Evolutionary conservation across 1,140 invertebrate species (phyloP).

Genomic region (Cardiocondyla obscurior): DNA sequence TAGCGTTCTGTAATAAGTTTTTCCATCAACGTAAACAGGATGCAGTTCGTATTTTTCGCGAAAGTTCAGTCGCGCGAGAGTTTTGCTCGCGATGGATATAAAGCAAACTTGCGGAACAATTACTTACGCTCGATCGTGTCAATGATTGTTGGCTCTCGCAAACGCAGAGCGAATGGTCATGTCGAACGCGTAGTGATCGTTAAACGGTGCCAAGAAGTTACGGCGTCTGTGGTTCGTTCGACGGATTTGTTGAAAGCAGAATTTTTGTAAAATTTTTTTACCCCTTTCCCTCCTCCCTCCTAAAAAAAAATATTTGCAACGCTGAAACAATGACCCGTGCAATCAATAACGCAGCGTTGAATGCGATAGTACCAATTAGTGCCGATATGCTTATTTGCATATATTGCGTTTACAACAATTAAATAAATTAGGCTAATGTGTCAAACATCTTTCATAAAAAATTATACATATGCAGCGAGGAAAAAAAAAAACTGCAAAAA

Average conservation of each 20-base stretch:
- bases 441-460: background rate
- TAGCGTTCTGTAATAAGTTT: slow-evolving; percentile 16
- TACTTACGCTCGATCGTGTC: slow-evolving; percentile 46
- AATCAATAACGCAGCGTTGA: background rate
- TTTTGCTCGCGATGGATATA: slow-evolving; percentile 23
- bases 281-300: no score
- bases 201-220: slow-evolving; percentile 47
- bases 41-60: slow-evolving; percentile 32
- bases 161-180: slow-evolving; percentile 12
- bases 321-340: background rate
- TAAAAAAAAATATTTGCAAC: slow-evolving; percentile 11
- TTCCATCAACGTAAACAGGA: slow-evolving; percentile 26
- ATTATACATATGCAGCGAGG: background rate
- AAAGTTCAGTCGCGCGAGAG: slow-evolving; percentile 27
- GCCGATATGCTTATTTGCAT: background rate
- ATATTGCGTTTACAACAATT: no score
- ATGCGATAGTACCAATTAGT: background rate
- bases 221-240: background rate
- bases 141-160: slow-evolving; percentile 40
- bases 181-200: background rate
- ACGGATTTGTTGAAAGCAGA: background rate
- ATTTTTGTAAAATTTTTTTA: slow-evolving; percentile 29
- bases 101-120: slow-evolving; percentile 41
- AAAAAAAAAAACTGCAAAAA: background rate
- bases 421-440: background rate